Evolutionary conservation across 2,113 vertebrate genomes (phyloP).

Genomic region (Sander lucioperca): DNA sequence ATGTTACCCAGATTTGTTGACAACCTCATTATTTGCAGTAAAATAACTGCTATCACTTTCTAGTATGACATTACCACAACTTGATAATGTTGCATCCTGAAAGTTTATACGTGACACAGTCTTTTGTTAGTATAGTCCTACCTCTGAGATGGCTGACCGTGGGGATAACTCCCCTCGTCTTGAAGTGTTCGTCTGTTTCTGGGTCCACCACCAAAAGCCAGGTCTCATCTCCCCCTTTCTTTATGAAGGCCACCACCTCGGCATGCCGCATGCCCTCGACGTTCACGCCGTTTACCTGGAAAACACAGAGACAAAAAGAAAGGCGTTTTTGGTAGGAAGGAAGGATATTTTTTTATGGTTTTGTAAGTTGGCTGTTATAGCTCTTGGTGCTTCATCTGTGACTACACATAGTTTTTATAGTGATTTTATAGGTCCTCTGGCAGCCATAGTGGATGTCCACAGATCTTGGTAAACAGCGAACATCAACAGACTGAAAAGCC

Average conservation of each 20-base stretch:
- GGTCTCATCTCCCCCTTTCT: conserved; percentile 89
- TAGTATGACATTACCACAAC: neutral
- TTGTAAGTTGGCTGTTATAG: neutral
- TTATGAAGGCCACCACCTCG: conserved; percentile 95
- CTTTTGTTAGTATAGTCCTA: conserved; percentile 49
- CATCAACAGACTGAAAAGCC: too few species aligned
- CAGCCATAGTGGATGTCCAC: neutral
- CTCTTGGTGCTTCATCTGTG: neutral
- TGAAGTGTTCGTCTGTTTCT: conserved; percentile 92
- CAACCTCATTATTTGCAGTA: neutral
- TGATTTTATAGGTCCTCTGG: neutral
- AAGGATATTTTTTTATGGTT: neutral
- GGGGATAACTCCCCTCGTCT: conserved; percentile 89
- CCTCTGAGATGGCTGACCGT: conserved; percentile 89
- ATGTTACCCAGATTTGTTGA: neutral
- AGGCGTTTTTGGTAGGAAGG: neutral
- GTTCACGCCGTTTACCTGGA: conserved; percentile 94
- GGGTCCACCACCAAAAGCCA: conserved; percentile 93
- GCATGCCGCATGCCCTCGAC: conserved; percentile 93
- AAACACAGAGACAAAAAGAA: neutral
- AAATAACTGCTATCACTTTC: neutral
- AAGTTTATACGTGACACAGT: neutral
- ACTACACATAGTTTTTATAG: too few species aligned
- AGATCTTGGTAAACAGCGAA: neutral
- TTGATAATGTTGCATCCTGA: neutral